Percentiles rank a stretch among this genome's conserved stretches.
Conservation (phyloP, 2,888 invertebrate species). For the Leptodirus hochenwartii region DNA sequence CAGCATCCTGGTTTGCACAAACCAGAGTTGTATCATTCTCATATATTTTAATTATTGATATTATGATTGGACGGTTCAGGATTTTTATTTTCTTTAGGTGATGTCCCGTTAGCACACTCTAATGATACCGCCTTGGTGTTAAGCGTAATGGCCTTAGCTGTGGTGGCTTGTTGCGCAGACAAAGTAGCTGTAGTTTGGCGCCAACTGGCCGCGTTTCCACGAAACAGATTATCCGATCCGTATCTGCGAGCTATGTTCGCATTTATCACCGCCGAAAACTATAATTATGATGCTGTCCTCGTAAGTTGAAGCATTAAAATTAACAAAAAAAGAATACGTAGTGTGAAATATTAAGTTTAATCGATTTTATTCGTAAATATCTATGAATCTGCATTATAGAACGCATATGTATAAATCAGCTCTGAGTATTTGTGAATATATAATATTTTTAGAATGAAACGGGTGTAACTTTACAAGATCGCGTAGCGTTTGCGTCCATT, state of each 20-base stretch:
- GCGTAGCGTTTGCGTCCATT: slow-evolving; percentile 80
- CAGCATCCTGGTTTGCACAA: no score
- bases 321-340: neutral
- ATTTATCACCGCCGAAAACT: slow-evolving; percentile 68
- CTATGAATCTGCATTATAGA: neutral
- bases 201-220: slow-evolving; percentile 53
- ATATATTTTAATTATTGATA: no score
- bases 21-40: no score
- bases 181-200: slow-evolving; percentile 68
- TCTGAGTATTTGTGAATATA: no score
- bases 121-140: slow-evolving; percentile 33
- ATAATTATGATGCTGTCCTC: slow-evolving; percentile 56
- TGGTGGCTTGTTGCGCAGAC: slow-evolving; percentile 39
- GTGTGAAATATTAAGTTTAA: neutral
- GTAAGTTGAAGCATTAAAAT: slow-evolving; percentile 28
- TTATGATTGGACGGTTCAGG: no score
- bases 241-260: slow-evolving; percentile 82
- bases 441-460: slow-evolving; percentile 64
- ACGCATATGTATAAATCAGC: slow-evolving; percentile 2
- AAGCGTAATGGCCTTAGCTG: slow-evolving; percentile 65
- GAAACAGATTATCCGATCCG: slow-evolving; percentile 65
- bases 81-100: no score
- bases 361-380: neutral
- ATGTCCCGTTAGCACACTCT: no score
- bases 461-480: slow-evolving; percentile 69